Base-by-base conservation (phyloP, 2,888 invertebrate species). In the Oscheius sp. region DNA sequence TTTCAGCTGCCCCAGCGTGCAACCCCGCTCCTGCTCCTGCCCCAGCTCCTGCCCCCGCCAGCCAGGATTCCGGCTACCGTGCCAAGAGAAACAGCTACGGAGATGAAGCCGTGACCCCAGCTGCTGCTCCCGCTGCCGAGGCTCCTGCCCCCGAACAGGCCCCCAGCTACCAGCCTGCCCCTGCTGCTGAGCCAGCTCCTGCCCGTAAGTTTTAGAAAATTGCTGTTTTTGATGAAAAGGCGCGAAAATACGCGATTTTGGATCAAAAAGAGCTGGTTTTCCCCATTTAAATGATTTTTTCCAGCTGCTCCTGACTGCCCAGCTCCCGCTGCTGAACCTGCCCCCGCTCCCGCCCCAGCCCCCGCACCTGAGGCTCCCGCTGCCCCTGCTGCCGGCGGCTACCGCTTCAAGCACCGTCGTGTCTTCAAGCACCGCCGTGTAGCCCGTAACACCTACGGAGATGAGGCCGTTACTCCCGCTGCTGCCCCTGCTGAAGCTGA, bases 381-480 rank as follows among this genome's bases (percentile, higher is more conserved):
- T 52, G 49, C 72, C 41, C 69, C 73, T 45, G 58, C 73, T 53
- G 58, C 52, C 52, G 35, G 41, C 0, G 73, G 73, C 56, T 68
- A 69, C 68, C 16, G 69, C 1, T 35, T 35, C 35, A 35, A 35
- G 23, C 56, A 69, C 29, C 63, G 73, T 6, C 43, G 43, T n/a
- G 61, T 61, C 61, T 61, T 61, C 61, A 61, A 43, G 43, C 61
- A 61, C 43, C 41, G 61, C 18, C 66, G 66, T 66, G 66, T 52
- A 49, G 52, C 49, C 18, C 25, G 66, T 2, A 76, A 74, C 75
- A 72, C 75, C 43, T 82, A 82, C 64, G 81, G 81, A 74, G 81
- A 81, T 29, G 81, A 80, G 41, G 43, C 41, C 29, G 59, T 46
- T n/a, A 66, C 77, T 35, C 43, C 70, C 21, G 68, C 52, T 13